Evolutionary conservation across 2,113 vertebrate genomes (phyloP).

Genomic region (Oreotrochilus melanogaster): DNA sequence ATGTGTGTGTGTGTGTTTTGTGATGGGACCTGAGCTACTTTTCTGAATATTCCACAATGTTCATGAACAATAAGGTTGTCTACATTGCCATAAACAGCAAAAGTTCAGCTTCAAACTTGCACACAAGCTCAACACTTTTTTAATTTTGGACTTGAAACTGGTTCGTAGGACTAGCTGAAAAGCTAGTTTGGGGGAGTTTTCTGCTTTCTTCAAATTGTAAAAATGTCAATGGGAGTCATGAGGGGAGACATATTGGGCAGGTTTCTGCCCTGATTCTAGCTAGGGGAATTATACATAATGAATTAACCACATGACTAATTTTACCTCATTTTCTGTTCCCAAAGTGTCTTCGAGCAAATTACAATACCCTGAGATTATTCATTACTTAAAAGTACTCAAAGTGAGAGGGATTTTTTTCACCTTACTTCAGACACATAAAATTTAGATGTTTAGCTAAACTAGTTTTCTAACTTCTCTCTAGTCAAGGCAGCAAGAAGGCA

Average conservation of each 20-base stretch:
- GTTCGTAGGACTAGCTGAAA: conserved; percentile 42
- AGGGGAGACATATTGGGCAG: conserved; percentile 52
- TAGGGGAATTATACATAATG: conserved; percentile 65
- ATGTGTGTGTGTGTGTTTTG: neutral
- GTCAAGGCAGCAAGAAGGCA: neutral
- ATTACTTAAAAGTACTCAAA: neutral
- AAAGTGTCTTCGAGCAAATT: conserved; percentile 64
- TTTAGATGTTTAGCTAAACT: neutral
- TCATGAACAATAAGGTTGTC: conserved; percentile 22
- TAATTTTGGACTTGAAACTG: conserved; percentile 6
- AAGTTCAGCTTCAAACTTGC: conserved; percentile 2
- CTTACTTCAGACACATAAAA: neutral
- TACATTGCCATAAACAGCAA: conserved; percentile 45
- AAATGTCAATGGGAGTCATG: conserved; percentile 56
- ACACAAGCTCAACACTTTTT: conserved; percentile 9
- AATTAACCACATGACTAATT: conserved; percentile 73
- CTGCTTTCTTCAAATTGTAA: conserved; percentile 57
- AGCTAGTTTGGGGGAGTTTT: neutral
- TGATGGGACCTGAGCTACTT: neutral
- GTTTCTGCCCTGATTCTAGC: conserved; percentile 53
- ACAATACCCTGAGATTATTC: conserved; percentile 53
- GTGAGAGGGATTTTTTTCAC: conserved; percentile 12
- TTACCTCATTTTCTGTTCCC: conserved; percentile 64
- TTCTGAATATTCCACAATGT: conserved; percentile 57
- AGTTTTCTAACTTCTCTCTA: neutral